A percentile compares a stretch with the other conserved stretches of the same genome.
Conservation (phyloP, 2,797 vertebrate genomes). For the Danio kyathit region DNA sequence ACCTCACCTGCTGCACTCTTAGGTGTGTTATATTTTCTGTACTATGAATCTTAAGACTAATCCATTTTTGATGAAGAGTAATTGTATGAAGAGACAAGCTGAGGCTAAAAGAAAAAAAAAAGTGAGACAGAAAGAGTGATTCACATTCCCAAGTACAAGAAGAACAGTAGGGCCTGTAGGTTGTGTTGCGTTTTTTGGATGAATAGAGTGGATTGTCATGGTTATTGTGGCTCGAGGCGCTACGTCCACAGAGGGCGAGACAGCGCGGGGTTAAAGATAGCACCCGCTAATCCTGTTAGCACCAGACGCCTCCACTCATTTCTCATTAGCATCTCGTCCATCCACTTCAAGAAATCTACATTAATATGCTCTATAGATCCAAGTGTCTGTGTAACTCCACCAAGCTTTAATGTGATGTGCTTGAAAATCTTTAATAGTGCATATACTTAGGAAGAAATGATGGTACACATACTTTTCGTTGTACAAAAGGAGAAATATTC, state of each 20-base stretch:
- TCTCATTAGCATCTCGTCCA: slow-evolving; percentile 37
- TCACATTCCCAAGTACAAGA: slow-evolving; percentile 26
- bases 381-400: slow-evolving; percentile 1
- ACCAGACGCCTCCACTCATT: slow-evolving; percentile 27
- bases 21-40: slow-evolving; percentile 32
- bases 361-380: slow-evolving; percentile 10
- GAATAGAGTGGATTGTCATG: slow-evolving; percentile 34
- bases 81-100: slow-evolving; percentile 69
- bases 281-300: slow-evolving; percentile 53
- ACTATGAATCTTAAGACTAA: slow-evolving; percentile 75
- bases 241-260: slow-evolving; percentile 30
- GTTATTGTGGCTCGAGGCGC: slow-evolving; percentile 6
- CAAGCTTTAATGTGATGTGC: neutral
- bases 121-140: slow-evolving; percentile 19
- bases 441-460: too few relatives aligned
- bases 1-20: slow-evolving; percentile 31
- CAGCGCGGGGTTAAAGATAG: slow-evolving; percentile 44
- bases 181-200: slow-evolving; percentile 31
- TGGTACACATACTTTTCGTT: too few relatives aligned
- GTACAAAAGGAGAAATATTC: too few relatives aligned
- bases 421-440: neutral
- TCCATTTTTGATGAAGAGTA: slow-evolving; percentile 74
- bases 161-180: slow-evolving; percentile 23
- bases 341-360: slow-evolving; percentile 35
- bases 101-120: slow-evolving; percentile 46